Conservation (phyloP, 2,113 vertebrate species). For the Riparia riparia region DNA sequence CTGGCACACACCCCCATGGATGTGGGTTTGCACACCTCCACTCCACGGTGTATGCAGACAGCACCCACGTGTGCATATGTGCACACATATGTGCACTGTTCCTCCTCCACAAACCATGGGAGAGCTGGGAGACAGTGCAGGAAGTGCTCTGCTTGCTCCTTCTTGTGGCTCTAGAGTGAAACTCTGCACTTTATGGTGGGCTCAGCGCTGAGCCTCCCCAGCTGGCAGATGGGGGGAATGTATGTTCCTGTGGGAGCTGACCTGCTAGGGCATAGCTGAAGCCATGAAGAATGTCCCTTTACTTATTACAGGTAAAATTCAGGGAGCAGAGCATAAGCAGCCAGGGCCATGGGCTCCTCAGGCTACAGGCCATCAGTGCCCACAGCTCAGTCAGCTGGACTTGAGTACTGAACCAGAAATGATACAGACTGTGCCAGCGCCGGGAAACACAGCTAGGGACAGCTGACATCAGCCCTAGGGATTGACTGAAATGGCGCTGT, state of each 20-base stretch:
- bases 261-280: not conserved
- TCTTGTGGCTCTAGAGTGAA: not conserved
- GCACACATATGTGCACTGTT: conserved; percentile 3
- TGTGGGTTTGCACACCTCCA: not conserved
- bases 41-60: not conserved
- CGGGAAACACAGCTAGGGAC: not conserved
- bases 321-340: not conserved
- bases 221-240: not conserved
- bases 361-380: not conserved
- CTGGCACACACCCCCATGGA: not conserved
- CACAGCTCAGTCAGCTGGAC: not conserved
- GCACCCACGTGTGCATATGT: conserved; percentile 25
- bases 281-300: not conserved
- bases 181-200: not conserved
- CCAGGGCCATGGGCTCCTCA: accelerated
- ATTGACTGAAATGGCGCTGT: not conserved
- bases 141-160: not conserved
- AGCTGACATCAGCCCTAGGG: not conserved
- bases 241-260: not conserved
- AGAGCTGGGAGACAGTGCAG: not conserved
- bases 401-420: not conserved
- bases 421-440: not conserved
- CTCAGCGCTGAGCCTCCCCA: not conserved
- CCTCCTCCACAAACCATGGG: not conserved
- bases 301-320: not conserved